phyloP scores from a whole-genome alignment of 2,797 vertebrate species.

The Amphiprion clarkii region DNA sequence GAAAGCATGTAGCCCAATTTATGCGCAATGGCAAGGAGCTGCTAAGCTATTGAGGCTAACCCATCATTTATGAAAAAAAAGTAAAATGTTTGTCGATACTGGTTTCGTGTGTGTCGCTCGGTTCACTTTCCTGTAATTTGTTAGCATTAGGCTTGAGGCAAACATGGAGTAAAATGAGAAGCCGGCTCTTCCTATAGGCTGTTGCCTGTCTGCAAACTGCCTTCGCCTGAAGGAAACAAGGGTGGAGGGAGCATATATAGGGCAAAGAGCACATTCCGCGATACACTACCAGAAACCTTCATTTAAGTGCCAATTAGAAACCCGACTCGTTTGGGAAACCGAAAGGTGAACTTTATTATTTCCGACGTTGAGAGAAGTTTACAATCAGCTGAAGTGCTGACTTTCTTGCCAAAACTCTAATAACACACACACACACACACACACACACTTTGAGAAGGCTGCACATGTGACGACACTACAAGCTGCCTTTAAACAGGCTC shows the following conservation, averaged over 20 bases:
- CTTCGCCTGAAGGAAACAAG: constrained; percentile 62
- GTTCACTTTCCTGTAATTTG: constrained; percentile 17
- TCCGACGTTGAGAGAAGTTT: constrained; percentile 64
- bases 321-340: constrained; percentile 63
- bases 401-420: constrained; percentile 10
- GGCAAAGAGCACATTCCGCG: constrained; percentile 82
- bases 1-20: not conserved
- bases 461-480: not conserved
- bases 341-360: constrained; percentile 65
- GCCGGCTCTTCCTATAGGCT: constrained; percentile 25
- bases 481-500: not conserved
- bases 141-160: constrained; percentile 6
- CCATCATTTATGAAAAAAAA: too few relatives aligned
- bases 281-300: constrained; percentile 82
- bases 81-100: not conserved
- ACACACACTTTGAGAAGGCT: not conserved
- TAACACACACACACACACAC: constrained; percentile 7
- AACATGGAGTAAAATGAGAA: not conserved
- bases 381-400: constrained; percentile 40
- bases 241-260: constrained; percentile 73
- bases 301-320: constrained; percentile 83
- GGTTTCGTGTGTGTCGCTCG: not conserved
- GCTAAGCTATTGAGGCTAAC: too few relatives aligned
- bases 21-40: constrained; percentile 18
- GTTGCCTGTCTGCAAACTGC: constrained; percentile 35